Evolutionary conservation across 2,113 vertebrate species (phyloP), one percentile per base, ranked within the genome.

Genomic region (Syngnathus floridae): DNA sequence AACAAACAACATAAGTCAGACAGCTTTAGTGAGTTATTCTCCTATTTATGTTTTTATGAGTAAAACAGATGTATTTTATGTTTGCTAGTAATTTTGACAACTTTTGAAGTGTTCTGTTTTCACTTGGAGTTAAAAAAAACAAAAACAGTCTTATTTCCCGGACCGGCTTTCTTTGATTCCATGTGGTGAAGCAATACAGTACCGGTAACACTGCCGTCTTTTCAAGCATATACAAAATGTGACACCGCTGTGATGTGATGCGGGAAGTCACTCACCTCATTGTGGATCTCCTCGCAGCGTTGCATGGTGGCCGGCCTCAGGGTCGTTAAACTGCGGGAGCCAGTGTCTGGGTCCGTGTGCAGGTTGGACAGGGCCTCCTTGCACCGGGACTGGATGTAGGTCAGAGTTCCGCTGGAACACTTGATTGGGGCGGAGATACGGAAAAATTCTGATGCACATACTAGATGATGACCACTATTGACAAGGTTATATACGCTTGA

Each of bases 241-340:
- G 48, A 51, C 19, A 51, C 19, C 21, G 7, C 48, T 51, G 48
- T 21, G 48, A 21, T n/a, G 48, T 49, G 22, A 64, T 48, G 26
- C 17, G 11, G 46, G 26, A 64, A 17, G 26, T n/a, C 21, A 64
- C 62, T 8, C 45, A 98, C 96, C 96, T 99, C 96, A 19, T 96
- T 98, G 89, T 99, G 96, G 83, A 94, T 94, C 87, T 96, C 94
- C 89, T 98, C 96, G 66, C 84, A 91, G 89, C 88, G 86, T 73
- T 92, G 92, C 76, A 99, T 78, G 64, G 90, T 86, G 17, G 76
- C 78, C 36, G 90, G 83, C 69, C 93, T 92, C 66, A 95, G 78
- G 36, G 91, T 92, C 71, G 88, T 89, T 88, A 98, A 75, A 75
- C 87, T 91, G 65, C 90, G 84, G 52, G 77, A 75, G 38, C 77